Conservation (phyloP, 2,113 vertebrate genomes). For the Panurus biarmicus region DNA sequence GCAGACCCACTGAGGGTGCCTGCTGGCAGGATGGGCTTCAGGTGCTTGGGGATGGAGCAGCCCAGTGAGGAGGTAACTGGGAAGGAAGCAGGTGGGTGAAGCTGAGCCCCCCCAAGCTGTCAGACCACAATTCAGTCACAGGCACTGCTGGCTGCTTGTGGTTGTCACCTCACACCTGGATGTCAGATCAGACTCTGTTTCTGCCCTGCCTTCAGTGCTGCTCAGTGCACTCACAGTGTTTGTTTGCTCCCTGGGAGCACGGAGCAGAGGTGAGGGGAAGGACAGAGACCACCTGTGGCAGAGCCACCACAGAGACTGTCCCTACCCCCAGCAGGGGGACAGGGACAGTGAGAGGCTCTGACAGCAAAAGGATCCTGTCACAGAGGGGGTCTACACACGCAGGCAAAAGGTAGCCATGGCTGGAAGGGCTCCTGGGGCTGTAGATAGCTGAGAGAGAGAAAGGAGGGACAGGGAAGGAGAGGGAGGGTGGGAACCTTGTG, state of each 20-base stretch:
- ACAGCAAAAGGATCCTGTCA: background rate
- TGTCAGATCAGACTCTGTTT: background rate
- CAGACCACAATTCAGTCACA: background rate
- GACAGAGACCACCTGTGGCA: background rate
- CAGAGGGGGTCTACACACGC: background rate
- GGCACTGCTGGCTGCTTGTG: background rate
- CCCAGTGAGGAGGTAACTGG: background rate
- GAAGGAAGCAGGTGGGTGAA: background rate
- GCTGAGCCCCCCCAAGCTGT: background rate
- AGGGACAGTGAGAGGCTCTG: rapidly evolving
- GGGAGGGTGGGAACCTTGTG: background rate
- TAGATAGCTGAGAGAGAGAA: background rate
- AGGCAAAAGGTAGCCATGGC: rapidly evolving
- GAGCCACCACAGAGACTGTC: background rate
- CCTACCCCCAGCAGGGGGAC: rapidly evolving
- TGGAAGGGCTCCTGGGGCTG: background rate
- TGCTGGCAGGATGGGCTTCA: rapidly evolving
- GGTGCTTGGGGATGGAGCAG: background rate
- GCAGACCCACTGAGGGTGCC: background rate
- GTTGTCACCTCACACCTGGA: background rate
- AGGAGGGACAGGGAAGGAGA: background rate
- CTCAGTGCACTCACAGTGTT: rapidly evolving
- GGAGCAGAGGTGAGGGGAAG: background rate
- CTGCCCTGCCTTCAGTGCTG: background rate
- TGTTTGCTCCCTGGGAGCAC: too few relatives aligned